Conservation (phyloP, 37 sponge, comb jelly and placozoan species). For the Bolinopsis microptera region DNA sequence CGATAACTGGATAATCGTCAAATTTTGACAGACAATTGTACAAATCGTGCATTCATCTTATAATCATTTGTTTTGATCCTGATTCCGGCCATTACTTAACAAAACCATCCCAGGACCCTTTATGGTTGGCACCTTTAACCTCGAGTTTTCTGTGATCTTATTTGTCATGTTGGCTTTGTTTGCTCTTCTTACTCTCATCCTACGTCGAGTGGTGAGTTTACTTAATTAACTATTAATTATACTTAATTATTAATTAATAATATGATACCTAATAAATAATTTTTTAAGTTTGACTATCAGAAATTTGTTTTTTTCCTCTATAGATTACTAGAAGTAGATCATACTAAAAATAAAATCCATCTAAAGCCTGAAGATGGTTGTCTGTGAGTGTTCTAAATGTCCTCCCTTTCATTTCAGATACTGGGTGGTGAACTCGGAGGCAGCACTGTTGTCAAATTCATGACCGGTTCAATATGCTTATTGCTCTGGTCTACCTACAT, state of each 20-base stretch:
- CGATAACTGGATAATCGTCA: background rate
- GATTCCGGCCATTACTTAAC: too few species aligned
- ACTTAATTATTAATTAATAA: too few species aligned
- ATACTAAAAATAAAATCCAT: too few species aligned
- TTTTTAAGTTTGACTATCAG: too few species aligned
- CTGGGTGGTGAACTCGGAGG: constrained; percentile 74
- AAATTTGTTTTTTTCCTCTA: too few species aligned
- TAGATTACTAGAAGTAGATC: too few species aligned
- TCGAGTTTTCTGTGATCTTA: constrained; percentile 51
- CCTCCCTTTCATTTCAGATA: too few species aligned
- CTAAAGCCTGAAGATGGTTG: too few species aligned
- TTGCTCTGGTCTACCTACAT: constrained; percentile 73
- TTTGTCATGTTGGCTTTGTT: constrained; percentile 3
- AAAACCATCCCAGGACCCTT: background rate
- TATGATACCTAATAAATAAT: too few species aligned
- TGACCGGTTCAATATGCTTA: constrained; percentile 65
- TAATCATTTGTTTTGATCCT: too few species aligned
- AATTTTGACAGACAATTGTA: background rate
- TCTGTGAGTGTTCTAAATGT: too few species aligned
- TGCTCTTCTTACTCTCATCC: constrained; percentile 9
- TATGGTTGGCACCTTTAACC: background rate
- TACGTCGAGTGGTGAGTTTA: constrained; percentile 42
- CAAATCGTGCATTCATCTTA: too few species aligned
- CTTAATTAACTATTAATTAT: constrained; percentile 32
- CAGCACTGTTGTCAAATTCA: background rate